Evolutionary conservation across 2,797 vertebrate species (phyloP), one percentile per base, ranked within the genome.

Genomic region (Gymnoscopelus braueri): DNA sequence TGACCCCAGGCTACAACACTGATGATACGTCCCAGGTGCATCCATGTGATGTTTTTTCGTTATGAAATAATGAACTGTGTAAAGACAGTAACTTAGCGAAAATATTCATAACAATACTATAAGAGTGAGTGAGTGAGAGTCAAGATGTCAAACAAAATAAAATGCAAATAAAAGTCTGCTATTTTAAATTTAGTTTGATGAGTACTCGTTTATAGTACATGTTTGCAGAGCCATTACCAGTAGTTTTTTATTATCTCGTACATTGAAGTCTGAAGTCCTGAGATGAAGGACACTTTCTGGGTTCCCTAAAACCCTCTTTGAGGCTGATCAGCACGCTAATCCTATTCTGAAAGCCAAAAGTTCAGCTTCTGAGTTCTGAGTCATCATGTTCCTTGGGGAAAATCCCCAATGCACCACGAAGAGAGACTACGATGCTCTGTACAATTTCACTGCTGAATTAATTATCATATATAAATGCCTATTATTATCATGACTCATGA

Each of bases 281-380:
- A 52, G 44, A 59, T 29, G 24, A 59, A 52, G n/a, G 61, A 62
- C n/a, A 39, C 23, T 49, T 64, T 63, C 50, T 57, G 49, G 64
- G 60, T 50, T 57, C 13, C 14, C 2, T 32, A 13, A 49, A 7
- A 60, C 24, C 39, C 39, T 49, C 12, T 7, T 44, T 47, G 51
- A 24, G 51, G n/a, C 63, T 24, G 32, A 44, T 44, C n/a, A 44
- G 26, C 48, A 56, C 23, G 13, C 13, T 62, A 47, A 67, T 64
- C 60, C 39, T 63, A 29, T 24, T 51, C 58, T 52, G n/a, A 54
- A 47, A 60, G 51, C 35, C 52, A 29, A 32, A 54, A 3, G 52
- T 53, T 47, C 2, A 35, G 39, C 39, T 24, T 11, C 55, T 14
- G 7, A 64, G 39, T 5, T 0, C n/a, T 32, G 44, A 64, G 11